A percentile compares a stretch with the other conserved stretches of the same genome.
phyloP scores from a whole-genome alignment of 2,888 invertebrate species.

The Scelioninae gen. 2 region DNA sequence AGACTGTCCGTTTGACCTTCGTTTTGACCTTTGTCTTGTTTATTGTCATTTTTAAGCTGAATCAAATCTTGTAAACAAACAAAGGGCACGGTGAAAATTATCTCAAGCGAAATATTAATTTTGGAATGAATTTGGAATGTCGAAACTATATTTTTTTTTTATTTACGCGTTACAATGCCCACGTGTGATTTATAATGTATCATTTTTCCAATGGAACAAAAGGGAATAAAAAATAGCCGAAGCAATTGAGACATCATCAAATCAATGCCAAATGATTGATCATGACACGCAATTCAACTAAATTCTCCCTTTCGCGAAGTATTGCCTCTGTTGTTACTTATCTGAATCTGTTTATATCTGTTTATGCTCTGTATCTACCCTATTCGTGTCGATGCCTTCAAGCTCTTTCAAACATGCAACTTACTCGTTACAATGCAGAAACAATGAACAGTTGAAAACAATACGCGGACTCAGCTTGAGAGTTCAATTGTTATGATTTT shows the following conservation, averaged over 20 bases:
- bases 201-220: conserved; percentile 13
- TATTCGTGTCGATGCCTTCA: conserved; percentile 59
- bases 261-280: conserved; percentile 53
- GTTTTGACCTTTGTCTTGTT: too few relatives aligned
- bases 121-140: too few relatives aligned
- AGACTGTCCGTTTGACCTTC: too few relatives aligned
- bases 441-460: conserved; percentile 68
- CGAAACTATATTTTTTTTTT: too few relatives aligned
- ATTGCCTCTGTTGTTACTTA: conserved; percentile 53
- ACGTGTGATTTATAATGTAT: too few relatives aligned
- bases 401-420: conserved; percentile 65
- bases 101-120: too few relatives aligned
- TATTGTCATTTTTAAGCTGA: too few relatives aligned
- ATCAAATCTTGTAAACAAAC: too few relatives aligned
- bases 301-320: conserved; percentile 40
- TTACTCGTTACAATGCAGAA: conserved; percentile 66
- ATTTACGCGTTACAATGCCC: too few relatives aligned
- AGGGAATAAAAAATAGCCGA: conserved; percentile 3
- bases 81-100: too few relatives aligned
- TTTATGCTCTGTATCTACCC: conserved; percentile 58
- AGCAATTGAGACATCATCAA: conserved; percentile 53
- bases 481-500: conserved; percentile 60
- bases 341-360: conserved; percentile 59
- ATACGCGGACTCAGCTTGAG: conserved; percentile 58
- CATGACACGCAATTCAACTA: conserved; percentile 51